Evolutionary conservation across 2,888 invertebrate genomes (phyloP), one percentile per base, ranked within the genome.

Genomic region (Phyto melanocephala): DNA sequence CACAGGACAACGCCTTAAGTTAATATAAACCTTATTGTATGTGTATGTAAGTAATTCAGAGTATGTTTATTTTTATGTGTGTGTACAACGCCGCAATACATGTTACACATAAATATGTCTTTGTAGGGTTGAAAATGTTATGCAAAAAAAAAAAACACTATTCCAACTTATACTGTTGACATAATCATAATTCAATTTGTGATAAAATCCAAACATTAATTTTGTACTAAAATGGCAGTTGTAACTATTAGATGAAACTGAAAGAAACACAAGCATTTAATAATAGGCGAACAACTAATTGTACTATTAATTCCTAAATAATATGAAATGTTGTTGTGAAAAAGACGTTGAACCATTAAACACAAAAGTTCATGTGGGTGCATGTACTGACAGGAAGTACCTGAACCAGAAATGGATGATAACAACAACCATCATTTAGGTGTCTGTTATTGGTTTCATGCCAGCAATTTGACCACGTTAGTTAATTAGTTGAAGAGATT

Each of bases 1-100:
- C 87, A 87, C 85, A 87, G 86, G 87, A 85, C 85, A 71, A 74
- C 74, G 81, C 84, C 37, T 78, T 77, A 52, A 52, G 58, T 60
- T 37, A 72, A 58, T 65, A 22, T 13, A 52, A 52, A 35, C 40
- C 11, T 17, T 24, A 2, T 8, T 24, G 37, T 24, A 52, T 67
- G 2, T 13, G 24, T 13, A 17, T 24, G 3, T 28, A 7, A 40
- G 11, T 52, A 13, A 15, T n/a, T 15, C n/a, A 40, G 11, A 22
- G 10, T 65, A 13, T 37, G 28, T 28, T 28, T 5, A 28, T 5
- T 28, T 3, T 15, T 22, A 10, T 22, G 6, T 15, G n/a, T 50
- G 24, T 52, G 37, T 22, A 13, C 35, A 50, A 10, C 10, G 0
- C 5, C 35, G 45, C 28, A n/a, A 40, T 40, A 52, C 13, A 40